Evolutionary conservation across 2,797 vertebrate genomes (phyloP), one percentile per base, ranked within the genome.

Genomic region (Hyperoplus lanceolatus): DNA sequence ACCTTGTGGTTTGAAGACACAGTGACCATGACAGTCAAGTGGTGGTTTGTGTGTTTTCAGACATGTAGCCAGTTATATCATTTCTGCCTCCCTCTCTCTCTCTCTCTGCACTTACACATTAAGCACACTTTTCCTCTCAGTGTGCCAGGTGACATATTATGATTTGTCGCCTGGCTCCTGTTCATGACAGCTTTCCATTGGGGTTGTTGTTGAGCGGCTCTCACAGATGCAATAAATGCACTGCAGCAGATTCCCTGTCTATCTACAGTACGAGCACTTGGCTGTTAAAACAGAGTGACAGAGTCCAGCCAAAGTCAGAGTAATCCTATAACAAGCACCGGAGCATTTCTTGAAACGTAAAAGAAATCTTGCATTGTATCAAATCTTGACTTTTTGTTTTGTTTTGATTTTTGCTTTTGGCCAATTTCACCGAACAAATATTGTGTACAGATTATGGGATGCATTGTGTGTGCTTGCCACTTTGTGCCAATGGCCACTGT

Each of bases 401-500:
- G 29, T 29, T 29, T 29, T 3, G 29, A 29, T 11, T 7, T 54
- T 18, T 41, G 18, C 43, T 39, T 57, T 60, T 45, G 46, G 5
- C 38, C 54, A 51, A 68, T 66, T 75, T 68, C 1, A 45, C 5
- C 39, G 43, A 14, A 45, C n/a, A 18, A 45, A 65, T 36, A 46
- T 69, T 74, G 56, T 62, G 36, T 41, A 0, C 43, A 62, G 49
- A 86, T 87, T 76, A 82, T 66, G 39, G 63, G 70, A 64, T 74
- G 85, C 39, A 82, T 84, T 82, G 78, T 82, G 80, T 79, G 73
- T 59, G 83, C 76, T 71, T 87, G 65, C 79, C 79, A 90, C 85
- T 79, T 82, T 84, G 75, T 81, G 83, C 75, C 65, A 45, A 55
- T 60, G 56, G 80, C 82, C 82, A 70, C 81, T 29, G 70, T 93